Percentiles rank a stretch among this genome's conserved stretches.
These are phyloP conservation scores for Nansenia antarctica DNA, from an alignment of 2,113 vertebrate species.

Conservation along the genomic window DNA sequence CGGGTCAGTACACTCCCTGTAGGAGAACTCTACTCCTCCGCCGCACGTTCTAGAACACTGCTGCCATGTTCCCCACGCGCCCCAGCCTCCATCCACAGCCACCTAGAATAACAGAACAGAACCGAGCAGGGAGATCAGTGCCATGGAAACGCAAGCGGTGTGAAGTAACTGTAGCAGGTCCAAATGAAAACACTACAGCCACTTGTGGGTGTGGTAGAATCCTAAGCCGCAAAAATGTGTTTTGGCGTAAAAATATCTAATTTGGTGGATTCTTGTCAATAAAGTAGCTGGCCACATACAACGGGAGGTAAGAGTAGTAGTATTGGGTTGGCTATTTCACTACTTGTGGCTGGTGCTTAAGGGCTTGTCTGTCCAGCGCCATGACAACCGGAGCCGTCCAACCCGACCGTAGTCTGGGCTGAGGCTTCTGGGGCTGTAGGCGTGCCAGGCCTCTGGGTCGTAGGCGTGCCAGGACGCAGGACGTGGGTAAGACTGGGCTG, in stretches of 20 bases:
- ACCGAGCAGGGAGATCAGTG: not conserved
- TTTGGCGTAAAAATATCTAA: too few species aligned
- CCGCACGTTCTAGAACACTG: constrained; percentile 90
- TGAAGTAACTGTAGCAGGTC: too few species aligned
- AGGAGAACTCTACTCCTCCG: constrained; percentile 92
- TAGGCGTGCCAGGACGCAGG: constrained; percentile 37
- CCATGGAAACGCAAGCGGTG: too few species aligned
- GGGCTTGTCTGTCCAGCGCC: too few species aligned
- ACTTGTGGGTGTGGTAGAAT: too few species aligned
- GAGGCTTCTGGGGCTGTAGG: constrained; percentile 49
- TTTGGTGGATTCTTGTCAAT: too few species aligned
- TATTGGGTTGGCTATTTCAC: too few species aligned
- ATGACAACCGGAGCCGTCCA: constrained; percentile 52
- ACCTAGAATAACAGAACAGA: constrained; percentile 62
- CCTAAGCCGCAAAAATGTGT: too few species aligned
- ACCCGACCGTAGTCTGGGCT: constrained; percentile 64
- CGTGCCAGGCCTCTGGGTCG: constrained; percentile 40
- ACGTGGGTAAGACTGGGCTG: constrained; percentile 56
- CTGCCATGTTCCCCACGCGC: constrained; percentile 87
- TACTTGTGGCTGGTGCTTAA: too few species aligned
- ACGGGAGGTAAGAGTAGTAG: too few species aligned
- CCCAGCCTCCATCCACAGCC: constrained; percentile 86
- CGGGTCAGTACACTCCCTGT: constrained; percentile 85
- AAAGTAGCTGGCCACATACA: too few species aligned
- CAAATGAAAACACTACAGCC: too few species aligned